phyloP scores from a whole-genome alignment of 2,113 vertebrate genomes.

The Struthidea cinerea region DNA sequence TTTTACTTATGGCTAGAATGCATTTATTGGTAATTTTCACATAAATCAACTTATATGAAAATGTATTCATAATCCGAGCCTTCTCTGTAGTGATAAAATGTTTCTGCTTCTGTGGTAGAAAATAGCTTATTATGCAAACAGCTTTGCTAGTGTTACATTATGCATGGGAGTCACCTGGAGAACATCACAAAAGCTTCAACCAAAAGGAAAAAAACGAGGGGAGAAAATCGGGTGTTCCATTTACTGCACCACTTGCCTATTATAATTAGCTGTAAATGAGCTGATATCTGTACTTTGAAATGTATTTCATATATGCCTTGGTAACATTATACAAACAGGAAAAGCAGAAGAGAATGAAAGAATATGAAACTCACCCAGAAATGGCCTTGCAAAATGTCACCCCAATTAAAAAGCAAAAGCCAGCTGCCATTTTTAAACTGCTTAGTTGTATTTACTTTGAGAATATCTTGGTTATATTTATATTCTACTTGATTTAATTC shows the following conservation, averaged over 20 bases:
- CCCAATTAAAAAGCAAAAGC: conserved; percentile 57
- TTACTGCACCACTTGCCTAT: conserved; percentile 72
- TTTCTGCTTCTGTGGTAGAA: conserved; percentile 78
- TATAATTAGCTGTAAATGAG: conserved; percentile 78
- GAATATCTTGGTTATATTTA: conserved; percentile 57
- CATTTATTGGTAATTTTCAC: conserved; percentile 82
- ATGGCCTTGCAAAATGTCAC: conserved; percentile 64
- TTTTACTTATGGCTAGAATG: conserved; percentile 75
- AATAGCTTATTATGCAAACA: conserved; percentile 84
- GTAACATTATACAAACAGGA: conserved; percentile 62
- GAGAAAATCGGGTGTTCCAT: conserved; percentile 63
- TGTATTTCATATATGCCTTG: conserved; percentile 63
- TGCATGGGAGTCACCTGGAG: conserved; percentile 80
- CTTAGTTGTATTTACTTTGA: conserved; percentile 63
- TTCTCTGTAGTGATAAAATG: conserved; percentile 80
- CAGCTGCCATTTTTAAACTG: conserved; percentile 36
- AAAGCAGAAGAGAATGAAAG: conserved; percentile 45
- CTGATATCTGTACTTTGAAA: conserved; percentile 73
- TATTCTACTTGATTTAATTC: conserved; percentile 66
- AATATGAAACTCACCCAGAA: conserved; percentile 59
- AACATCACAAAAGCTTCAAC: conserved; percentile 75
- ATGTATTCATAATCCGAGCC: conserved; percentile 80
- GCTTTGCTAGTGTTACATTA: conserved; percentile 78
- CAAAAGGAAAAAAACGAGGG: conserved; percentile 39
- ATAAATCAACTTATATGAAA: conserved; percentile 82